Conservation (phyloP, 2,888 invertebrate species). For the Sycophila texana region DNA sequence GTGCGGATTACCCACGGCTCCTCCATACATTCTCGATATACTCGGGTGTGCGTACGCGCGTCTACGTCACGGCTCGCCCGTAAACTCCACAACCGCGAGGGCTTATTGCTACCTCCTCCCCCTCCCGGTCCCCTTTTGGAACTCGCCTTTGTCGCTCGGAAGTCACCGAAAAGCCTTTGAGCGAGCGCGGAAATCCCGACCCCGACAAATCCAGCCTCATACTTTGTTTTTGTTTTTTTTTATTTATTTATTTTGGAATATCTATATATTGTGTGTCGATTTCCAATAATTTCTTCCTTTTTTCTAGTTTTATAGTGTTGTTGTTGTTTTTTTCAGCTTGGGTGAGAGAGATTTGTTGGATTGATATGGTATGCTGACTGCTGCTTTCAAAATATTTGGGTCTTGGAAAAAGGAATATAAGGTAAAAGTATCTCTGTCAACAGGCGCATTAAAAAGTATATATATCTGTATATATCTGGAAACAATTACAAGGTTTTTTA, state of each 20-base stretch:
- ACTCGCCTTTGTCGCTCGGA: conserved; percentile 28
- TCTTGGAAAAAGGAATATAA: too few relatives aligned
- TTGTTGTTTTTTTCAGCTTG: too few relatives aligned
- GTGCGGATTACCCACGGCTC: conserved; percentile 53
- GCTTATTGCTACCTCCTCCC: background rate
- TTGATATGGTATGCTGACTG: too few relatives aligned
- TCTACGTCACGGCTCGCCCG: conserved; percentile 8
- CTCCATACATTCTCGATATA: conserved; percentile 49
- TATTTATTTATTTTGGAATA: conserved; percentile 42
- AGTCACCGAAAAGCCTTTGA: conserved; percentile 42
- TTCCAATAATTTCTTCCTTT: background rate
- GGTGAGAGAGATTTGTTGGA: too few relatives aligned
- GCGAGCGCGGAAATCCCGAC: conserved; percentile 33
- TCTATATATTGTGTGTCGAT: conserved; percentile 31
- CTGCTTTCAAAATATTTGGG: too few relatives aligned
- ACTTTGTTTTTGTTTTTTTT: background rate
- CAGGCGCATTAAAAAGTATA: too few relatives aligned
- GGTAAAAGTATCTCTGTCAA: too few relatives aligned
- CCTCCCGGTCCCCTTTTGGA: background rate
- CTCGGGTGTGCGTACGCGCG: conserved; percentile 46
- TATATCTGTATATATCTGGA: too few relatives aligned
- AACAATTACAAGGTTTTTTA: too few relatives aligned
- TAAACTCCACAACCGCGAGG: conserved; percentile 16
- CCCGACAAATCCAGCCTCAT: conserved; percentile 39
- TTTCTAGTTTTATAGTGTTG: too few relatives aligned